Evolutionary conservation across 2,888 invertebrate genomes (phyloP), one percentile per base, ranked within the genome.

Genomic region (Drosophila mimica): DNA sequence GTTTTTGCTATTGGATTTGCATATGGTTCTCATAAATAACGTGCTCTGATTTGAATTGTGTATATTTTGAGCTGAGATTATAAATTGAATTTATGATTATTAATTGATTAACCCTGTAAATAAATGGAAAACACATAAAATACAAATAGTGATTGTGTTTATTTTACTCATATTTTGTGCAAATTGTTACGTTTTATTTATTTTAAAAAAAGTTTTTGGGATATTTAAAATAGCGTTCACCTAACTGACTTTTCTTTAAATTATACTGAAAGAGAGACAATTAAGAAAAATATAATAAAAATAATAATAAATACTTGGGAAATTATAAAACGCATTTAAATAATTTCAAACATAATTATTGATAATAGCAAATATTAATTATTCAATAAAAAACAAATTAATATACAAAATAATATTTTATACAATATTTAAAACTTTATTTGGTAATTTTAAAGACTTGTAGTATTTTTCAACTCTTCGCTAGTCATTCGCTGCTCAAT

Each of bases 11-110:
- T 77, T 58, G 63, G 58, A 57, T 73, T 72, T 30, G 40, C 25
- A 28, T 30, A 30, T 20, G 17, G 36, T 30, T n/a, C 52, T 11
- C 59, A 68, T 79, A 72, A 68, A 76, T 79, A 79, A 64, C 79
- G 62, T 13, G 74, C 7, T 61, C 56, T 52, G 9, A 20, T 58
- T 46, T 59, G 20, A 43, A 62, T 58, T 53, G 57, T 43, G 51
- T 46, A 52, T 65, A 63, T 49, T 25, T 38, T 8, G n/a, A 20
- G 25, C 20, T 20, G 20, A 25, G 8, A 6, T 25, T 48, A 20
- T 9, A 13, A 48, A 48, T 30, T 30, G 5, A 49, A 28, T 49
- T 25, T 25, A 25, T 25, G 25, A 25, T 25, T 25, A 25, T 25
- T 17, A 49, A 5, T 2, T 15, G 15, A 25, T 46, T 25, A 40